phyloP scores from a whole-genome alignment of 2,888 invertebrate species.

The Tridacna gigas region DNA sequence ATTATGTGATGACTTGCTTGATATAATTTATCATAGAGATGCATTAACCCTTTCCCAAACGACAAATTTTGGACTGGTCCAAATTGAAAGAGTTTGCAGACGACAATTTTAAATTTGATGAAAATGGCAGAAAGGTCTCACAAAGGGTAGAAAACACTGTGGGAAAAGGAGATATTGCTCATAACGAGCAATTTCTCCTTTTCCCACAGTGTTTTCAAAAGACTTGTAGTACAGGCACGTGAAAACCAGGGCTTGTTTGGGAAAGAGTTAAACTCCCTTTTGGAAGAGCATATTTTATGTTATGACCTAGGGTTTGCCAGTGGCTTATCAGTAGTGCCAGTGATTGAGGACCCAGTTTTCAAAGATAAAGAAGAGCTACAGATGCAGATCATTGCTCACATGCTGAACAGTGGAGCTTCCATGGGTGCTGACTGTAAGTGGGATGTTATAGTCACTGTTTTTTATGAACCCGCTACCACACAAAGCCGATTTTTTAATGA shows the following conservation, averaged over 20 bases:
- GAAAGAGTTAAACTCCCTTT: neutral
- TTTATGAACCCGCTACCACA: too few species aligned
- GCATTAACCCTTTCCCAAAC: too few species aligned
- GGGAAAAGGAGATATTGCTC: neutral
- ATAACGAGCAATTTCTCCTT: neutral
- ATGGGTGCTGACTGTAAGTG: constrained; percentile 56
- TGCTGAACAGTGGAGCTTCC: constrained; percentile 62
- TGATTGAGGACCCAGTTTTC: constrained; percentile 53
- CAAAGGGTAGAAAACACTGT: neutral
- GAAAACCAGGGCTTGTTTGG: neutral
- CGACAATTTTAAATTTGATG: too few species aligned
- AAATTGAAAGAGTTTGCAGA: too few species aligned
- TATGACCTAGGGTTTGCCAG: constrained; percentile 58
- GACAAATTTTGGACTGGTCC: too few species aligned
- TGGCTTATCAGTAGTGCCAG: constrained; percentile 53
- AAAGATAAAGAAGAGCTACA: constrained; percentile 53
- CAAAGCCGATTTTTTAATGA: too few species aligned
- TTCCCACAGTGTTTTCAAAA: neutral
- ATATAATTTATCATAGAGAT: too few species aligned
- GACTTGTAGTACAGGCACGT: neutral
- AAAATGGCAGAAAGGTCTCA: too few species aligned
- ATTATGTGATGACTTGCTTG: too few species aligned
- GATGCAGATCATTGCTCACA: constrained; percentile 57
- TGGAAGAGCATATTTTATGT: too few species aligned
- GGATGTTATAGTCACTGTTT: neutral